phyloP scores from a whole-genome alignment of 2,113 vertebrate genomes.

The Gambusia holbrooki region DNA sequence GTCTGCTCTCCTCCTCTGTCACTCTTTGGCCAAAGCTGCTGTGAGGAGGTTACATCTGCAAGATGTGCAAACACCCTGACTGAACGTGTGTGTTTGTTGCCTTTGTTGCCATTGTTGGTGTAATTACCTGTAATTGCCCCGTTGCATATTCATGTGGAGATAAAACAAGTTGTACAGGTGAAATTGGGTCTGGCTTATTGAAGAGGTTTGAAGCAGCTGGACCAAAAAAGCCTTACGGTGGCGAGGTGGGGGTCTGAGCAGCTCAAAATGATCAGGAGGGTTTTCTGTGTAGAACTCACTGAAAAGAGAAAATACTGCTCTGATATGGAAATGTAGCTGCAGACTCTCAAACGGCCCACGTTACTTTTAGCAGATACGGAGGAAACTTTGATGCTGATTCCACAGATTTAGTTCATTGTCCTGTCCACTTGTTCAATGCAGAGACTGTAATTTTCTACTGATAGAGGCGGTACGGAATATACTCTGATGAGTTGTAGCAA shows the following conservation, averaged over 20 bases:
- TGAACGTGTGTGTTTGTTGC: slow-evolving; percentile 67
- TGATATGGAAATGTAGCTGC: not conserved
- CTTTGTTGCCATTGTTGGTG: slow-evolving; percentile 82
- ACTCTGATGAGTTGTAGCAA: not conserved
- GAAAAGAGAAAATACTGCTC: not conserved
- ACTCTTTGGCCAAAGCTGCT: slow-evolving; percentile 8
- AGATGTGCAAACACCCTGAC: slow-evolving; percentile 55
- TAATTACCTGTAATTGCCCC: slow-evolving; percentile 86
- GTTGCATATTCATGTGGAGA: slow-evolving; percentile 84
- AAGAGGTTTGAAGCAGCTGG: slow-evolving; percentile 67
- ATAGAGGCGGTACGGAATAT: not conserved
- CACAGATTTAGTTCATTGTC: not conserved
- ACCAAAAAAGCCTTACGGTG: slow-evolving; percentile 34
- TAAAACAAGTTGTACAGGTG: slow-evolving; percentile 76
- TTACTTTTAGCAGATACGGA: not conserved
- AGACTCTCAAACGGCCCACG: not conserved
- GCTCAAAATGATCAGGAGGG: slow-evolving; percentile 5
- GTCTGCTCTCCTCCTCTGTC: too few relatives aligned
- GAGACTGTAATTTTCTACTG: too few relatives aligned
- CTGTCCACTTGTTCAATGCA: not conserved
- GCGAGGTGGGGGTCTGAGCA: not conserved
- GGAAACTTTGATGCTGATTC: not conserved
- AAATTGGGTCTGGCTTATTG: slow-evolving; percentile 68
- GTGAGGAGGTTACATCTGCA: slow-evolving; percentile 40
- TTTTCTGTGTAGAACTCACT: slow-evolving; percentile 2